Base-by-base conservation (phyloP, 2,113 vertebrate genomes). In the Suncus etruscus region DNA sequence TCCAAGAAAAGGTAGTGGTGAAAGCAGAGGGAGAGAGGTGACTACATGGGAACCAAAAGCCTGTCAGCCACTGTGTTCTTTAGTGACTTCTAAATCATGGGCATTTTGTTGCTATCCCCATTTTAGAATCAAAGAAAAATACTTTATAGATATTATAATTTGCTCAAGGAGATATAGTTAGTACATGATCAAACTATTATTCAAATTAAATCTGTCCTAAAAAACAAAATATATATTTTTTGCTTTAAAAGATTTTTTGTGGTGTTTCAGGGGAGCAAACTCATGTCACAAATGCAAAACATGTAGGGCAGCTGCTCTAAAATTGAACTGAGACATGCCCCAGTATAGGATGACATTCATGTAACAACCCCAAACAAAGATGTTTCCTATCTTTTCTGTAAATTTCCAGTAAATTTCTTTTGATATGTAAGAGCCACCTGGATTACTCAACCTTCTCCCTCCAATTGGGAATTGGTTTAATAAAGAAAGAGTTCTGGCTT, bases 191-290 rank as follows among this genome's bases (percentile, higher is more conserved):
- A 18, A 85, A 15, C 1, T 61, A 50, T 45, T 72, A 90, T 86
- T 73, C 24, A 93, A 73, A 76, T 16, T 51, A 79, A 76, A 82
- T 83, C 83, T 90, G 68, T 72, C 14, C 18, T 86, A 61, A 80
- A 80, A 2, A 82, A 61, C 32, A 32, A 87, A 66, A 16, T 50
- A 11, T 10, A 63, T 89, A 87, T 74, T 74, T 66, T 29, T 27
- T 66, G 24, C 27, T 66, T 65, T 65, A 27, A 9, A 20, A 20
- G 58, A 27, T 66, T 66, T 27, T 29, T 66, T 27, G 27, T 27
- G 27, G 27, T 29, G 65, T 24, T 66, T 11, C 65, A 66, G 25
- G 65, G 24, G 27, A 66, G 4, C 58, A 29, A 66, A 66, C 65
- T 7, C 65, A 66, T 24, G 58, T 61, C 58, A 61, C 18, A 22